Evolutionary conservation across 2,113 vertebrate species (phyloP).

Genomic region (Scartelaos histophorus): DNA sequence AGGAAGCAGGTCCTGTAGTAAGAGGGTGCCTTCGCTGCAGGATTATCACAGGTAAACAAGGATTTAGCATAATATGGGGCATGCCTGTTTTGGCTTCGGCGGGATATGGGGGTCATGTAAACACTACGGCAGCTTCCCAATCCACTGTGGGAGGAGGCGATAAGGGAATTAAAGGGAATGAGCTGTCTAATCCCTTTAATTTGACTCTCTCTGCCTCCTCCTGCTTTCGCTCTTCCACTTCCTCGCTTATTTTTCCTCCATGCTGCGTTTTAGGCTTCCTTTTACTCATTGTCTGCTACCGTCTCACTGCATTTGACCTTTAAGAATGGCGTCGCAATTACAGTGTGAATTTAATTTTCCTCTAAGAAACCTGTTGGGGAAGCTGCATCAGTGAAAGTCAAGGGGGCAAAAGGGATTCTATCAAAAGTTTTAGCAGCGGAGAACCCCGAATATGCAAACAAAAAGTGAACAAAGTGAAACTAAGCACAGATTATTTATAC

Average conservation of each 20-base stretch:
- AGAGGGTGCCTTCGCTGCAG: slow-evolving; percentile 33
- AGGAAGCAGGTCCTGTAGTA: slow-evolving; percentile 20
- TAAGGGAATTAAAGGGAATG: slow-evolving; percentile 72
- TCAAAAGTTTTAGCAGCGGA: not conserved
- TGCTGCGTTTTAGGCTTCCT: slow-evolving; percentile 17
- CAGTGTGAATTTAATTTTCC: not conserved
- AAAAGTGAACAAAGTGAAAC: not conserved
- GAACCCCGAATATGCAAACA: not conserved
- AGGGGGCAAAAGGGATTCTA: not conserved
- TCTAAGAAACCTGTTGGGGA: not conserved
- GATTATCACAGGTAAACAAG: slow-evolving; percentile 66
- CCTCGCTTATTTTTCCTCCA: slow-evolving; percentile 9
- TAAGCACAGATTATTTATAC: not conserved
- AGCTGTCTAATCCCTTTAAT: slow-evolving; percentile 74
- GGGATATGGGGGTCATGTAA: slow-evolving; percentile 66
- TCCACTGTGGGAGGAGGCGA: slow-evolving; percentile 68
- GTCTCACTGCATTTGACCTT: slow-evolving; percentile 26
- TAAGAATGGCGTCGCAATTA: not conserved
- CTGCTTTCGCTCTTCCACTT: slow-evolving; percentile 28
- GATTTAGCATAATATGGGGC: slow-evolving; percentile 68
- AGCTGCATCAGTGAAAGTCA: not conserved
- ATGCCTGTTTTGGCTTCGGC: slow-evolving; percentile 59
- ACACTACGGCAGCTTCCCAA: slow-evolving; percentile 57
- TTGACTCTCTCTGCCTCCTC: slow-evolving; percentile 51
- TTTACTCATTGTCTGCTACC: not conserved